Evolutionary conservation across 2,797 vertebrate species (phyloP).

Genomic region (Sparidentex hasta): DNA sequence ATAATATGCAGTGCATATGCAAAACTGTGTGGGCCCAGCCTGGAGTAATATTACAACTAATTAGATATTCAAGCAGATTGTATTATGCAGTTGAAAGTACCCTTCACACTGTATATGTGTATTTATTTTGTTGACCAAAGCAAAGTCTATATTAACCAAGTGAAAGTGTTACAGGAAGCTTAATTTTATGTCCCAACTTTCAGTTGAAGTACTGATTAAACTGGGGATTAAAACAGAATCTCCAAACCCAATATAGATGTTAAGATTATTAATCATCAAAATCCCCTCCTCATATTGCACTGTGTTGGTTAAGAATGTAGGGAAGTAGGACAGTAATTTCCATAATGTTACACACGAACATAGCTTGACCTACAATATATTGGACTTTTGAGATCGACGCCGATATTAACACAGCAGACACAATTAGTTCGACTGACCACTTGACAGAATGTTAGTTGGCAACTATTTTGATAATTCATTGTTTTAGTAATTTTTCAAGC

Average conservation of each 20-base stretch:
- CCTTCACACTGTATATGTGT: not conserved
- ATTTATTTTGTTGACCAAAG: not conserved
- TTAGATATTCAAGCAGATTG: not conserved
- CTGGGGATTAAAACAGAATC: not conserved
- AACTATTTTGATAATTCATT: not conserved
- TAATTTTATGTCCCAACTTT: not conserved
- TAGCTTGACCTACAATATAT: no score
- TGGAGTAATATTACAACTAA: not conserved
- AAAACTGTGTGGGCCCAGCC: slow-evolving; percentile 2
- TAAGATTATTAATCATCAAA: slow-evolving; percentile 1
- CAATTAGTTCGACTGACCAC: no score
- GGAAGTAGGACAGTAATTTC: not conserved
- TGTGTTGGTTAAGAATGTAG: not conserved
- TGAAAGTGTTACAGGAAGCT: not conserved
- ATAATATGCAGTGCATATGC: not conserved
- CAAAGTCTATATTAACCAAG: not conserved
- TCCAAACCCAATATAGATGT: not conserved
- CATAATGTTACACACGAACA: not conserved
- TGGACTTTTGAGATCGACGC: not conserved
- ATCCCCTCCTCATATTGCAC: not conserved
- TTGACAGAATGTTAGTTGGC: no score
- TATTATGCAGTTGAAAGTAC: slow-evolving; percentile 4
- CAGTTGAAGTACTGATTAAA: not conserved
- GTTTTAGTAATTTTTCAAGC: not conserved
- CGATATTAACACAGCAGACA: not conserved